Base-by-base conservation (phyloP, 2,113 vertebrate genomes). In the Lasiurus borealis region DNA sequence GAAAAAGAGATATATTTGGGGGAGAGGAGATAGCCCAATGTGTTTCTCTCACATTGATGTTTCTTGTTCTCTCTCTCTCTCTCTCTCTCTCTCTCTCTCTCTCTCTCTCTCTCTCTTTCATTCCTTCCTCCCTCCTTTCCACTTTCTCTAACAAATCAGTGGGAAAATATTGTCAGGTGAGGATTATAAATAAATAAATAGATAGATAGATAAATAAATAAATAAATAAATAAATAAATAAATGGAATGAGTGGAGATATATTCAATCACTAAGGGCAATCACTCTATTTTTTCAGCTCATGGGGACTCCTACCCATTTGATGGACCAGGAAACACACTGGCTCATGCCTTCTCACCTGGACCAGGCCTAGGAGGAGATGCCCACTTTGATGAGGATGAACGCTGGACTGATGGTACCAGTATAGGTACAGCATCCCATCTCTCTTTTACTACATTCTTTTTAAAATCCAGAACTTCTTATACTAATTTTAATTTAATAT, bases 351-450 rank as follows among this genome's bases (percentile, higher is more conserved):
- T 97, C 84, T 44, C 27, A 15, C 97, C 97, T 3, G 86, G 97
- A 2, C 87, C 88, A 85, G 95, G 89, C 10, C 18, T 98, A 0
- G 97, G 97, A 68, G 96, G 96, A 59, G 93, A 97, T 29, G 97
- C 78, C 4, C 94, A 96, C 90, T 98, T 98, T 29, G 96, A 97
- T 44, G 95, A 95, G 0, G 50, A 91, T 14, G 95, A 98, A 66
- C 64, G 54, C 54, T 96, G 94, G 96, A 97, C 88, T 0, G 90
- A 95, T 8, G 90, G 64, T 0, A 31, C 9, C 18, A 3, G 5
- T 0, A 0, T 13, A 88, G 97, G 97, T 98, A 96, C 0, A 11
- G 75, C 3, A 6, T 16, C 7, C 18, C 8, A 0, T 0, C 15
- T 44, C 68, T 57, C 80, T 69, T 23, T 29, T 21, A 6, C 23